Base-by-base conservation (phyloP, 1,140 invertebrate genomes). In the Samia ricini region DNA sequence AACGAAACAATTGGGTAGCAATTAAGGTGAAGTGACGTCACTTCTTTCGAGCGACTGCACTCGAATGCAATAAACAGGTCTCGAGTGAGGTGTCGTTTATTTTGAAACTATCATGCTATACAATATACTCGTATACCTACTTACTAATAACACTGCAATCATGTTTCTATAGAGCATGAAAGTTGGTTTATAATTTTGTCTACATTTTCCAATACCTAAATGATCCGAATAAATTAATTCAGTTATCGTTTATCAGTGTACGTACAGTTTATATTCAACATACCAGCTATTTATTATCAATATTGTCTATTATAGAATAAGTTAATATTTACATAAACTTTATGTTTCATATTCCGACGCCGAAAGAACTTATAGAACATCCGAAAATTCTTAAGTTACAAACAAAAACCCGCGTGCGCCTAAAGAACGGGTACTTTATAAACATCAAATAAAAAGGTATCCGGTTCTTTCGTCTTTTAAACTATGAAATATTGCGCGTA, bases 401-500 rank as follows among this genome's bases (percentile, higher is more conserved):
- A 36, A 57, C 29, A 57, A 60, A 60, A 60, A 56, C 24, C 42
- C 23, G 48, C 18, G 36, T 24, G 42, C 18, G 29, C 56, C 56
- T 20, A 57, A 57, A 57, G 51, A 56, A 23, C 15, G 60, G 22
- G 56, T 33, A 49, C 56, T 64, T 55, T 60, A 68, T 64, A 64
- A 60, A 64, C 60, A 56, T 48, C 26, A 24, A 69, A 64, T 60
- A 63, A 64, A 67, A 56, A 65, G 54, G 60, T 56, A 61, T 64
- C 60, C 59, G 48, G 55, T 52, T 33, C 67, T 62, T 69, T 62
- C 63, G 56, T 64, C 63, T 65, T 63, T 64, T 69, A 62, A 69
- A 69, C 67, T 69, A 69, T 69, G 67, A 69, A 64, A 69, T 69
- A 69, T 65, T 55, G 67, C 56, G 12, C 51, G 67, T 63, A 62